These are phyloP conservation scores for Syndactyla subalaris DNA, from an alignment of 2,797 vertebrate species.

Conservation along the genomic window DNA sequence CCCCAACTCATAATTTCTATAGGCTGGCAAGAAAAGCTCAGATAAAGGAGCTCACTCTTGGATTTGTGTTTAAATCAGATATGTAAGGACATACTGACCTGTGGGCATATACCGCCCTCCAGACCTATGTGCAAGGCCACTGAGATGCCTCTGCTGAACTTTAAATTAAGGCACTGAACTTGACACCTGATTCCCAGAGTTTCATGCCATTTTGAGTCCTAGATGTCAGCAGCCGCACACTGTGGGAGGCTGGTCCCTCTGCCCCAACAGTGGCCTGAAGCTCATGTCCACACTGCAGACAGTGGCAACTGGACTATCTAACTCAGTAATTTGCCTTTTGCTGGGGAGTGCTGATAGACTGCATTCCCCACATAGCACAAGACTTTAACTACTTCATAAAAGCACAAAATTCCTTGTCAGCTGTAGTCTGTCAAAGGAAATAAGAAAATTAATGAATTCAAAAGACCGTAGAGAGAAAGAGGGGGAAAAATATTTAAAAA, in stretches of 20 bases:
- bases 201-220: background rate
- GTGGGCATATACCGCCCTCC: background rate
- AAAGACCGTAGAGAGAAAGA: background rate
- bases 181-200: background rate
- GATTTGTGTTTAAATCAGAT: background rate
- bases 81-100: background rate
- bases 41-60: background rate
- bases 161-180: background rate
- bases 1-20: background rate
- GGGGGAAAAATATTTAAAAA: accelerated
- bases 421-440: slow-evolving; percentile 34
- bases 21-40: background rate
- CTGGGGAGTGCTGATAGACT: background rate
- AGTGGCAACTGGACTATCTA: background rate
- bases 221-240: background rate
- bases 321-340: background rate
- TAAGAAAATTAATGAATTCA: slow-evolving; percentile 47
- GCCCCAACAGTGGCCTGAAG: background rate
- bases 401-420: slow-evolving; percentile 14
- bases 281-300: background rate
- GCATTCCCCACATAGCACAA: background rate
- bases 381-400: slow-evolving; percentile 52
- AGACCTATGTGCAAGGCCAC: background rate
- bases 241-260: background rate
- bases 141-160: background rate